Percentiles rank a stretch among this genome's conserved stretches.
Conservation (phyloP, 2,113 vertebrate genomes). For the Cygnus atratus region DNA sequence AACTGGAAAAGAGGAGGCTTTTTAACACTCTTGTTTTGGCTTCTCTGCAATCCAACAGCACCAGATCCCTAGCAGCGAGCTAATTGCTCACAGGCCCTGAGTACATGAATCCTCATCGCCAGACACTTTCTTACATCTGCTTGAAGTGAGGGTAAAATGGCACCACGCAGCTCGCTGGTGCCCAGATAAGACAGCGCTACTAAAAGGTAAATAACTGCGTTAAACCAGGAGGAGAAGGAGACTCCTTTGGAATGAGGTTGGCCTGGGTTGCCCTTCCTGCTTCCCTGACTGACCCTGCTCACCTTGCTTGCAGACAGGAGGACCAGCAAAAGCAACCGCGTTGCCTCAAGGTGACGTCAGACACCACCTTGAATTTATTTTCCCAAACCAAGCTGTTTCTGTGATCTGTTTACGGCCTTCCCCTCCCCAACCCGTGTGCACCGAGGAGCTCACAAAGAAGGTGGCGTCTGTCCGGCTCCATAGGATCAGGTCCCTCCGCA, state of each 20-base stretch:
- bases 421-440: neutral
- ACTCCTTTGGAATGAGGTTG: neutral
- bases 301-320: neutral
- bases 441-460: neutral
- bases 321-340: neutral
- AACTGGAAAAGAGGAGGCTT: neutral
- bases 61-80: neutral
- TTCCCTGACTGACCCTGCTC: neutral
- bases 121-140: neutral
- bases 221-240: neutral
- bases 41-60: neutral
- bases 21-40: neutral
- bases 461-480: neutral
- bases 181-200: neutral
- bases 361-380: neutral
- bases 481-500: rapidly evolving
- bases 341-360: neutral
- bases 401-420: neutral
- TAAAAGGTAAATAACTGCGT: neutral
- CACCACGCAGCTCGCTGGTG: neutral
- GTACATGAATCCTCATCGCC: neutral
- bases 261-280: neutral
- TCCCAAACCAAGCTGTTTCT: neutral
- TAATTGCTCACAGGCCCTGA: neutral
- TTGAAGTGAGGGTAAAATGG: neutral